These are phyloP conservation scores for Leucoraja ocellata DNA, from an alignment of 2,797 vertebrate genomes.

Conservation along the genomic window DNA sequence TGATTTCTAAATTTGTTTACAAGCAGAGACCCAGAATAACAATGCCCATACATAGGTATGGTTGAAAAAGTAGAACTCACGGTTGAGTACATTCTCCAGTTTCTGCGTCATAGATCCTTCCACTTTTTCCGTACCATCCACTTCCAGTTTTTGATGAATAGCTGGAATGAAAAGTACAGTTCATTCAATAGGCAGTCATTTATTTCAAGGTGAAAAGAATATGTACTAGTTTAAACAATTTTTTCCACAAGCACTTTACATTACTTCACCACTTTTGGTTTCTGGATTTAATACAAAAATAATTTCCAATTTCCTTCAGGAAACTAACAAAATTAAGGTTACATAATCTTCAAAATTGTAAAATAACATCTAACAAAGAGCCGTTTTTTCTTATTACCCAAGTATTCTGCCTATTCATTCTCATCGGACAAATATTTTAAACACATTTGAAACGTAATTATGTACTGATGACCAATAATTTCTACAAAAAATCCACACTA, in stretches of 20 bases:
- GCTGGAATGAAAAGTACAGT: slow-evolving; percentile 67
- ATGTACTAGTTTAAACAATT: slow-evolving; percentile 11
- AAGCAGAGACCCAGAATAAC: neutral
- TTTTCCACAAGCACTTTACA: slow-evolving; percentile 36
- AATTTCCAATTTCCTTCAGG: slow-evolving; percentile 20
- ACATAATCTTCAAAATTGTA: neutral
- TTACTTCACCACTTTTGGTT: slow-evolving; percentile 32
- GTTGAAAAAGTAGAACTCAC: slow-evolving; percentile 65
- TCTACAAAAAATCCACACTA: neutral
- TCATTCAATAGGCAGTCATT: slow-evolving; percentile 51
- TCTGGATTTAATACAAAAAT: slow-evolving; percentile 34
- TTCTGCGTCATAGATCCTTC: slow-evolving; percentile 95
- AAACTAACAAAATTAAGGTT: neutral
- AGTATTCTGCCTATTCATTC: slow-evolving; percentile 11
- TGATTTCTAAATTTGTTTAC: neutral
- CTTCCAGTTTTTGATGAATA: slow-evolving; percentile 95
- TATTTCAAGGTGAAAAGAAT: neutral
- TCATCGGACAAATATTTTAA: neutral
- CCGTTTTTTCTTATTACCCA: neutral
- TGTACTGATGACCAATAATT: neutral
- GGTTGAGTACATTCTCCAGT: slow-evolving; percentile 89
- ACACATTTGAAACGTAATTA: neutral
- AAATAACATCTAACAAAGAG: neutral
- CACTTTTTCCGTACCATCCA: slow-evolving; percentile 92
- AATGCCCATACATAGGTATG: slow-evolving; percentile 48